phyloP scores from a whole-genome alignment of 2,797 vertebrate genomes.

The Limosa lapponica region DNA sequence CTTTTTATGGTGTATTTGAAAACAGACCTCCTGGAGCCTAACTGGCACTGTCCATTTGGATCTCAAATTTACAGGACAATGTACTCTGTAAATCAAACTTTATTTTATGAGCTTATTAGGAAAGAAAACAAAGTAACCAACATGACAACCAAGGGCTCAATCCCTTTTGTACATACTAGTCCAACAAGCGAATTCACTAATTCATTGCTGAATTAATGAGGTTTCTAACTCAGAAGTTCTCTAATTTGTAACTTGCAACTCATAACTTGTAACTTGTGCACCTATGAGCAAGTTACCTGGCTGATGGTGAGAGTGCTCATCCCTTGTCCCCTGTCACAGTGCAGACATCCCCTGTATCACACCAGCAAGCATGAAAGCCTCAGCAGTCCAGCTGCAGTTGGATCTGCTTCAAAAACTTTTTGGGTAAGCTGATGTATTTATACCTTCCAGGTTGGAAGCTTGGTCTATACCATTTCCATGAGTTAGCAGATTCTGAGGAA shows the following conservation, averaged over 20 bases:
- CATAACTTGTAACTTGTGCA: not conserved
- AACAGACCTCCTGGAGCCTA: not conserved
- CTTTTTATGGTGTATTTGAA: not conserved
- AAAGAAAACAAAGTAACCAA: not conserved
- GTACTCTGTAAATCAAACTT: not conserved
- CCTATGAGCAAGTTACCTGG: no score
- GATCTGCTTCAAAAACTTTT: not conserved
- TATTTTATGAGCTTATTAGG: not conserved
- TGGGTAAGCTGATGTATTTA: rapidly evolving
- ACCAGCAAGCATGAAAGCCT: not conserved
- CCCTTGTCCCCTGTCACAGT: not conserved
- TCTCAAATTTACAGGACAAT: not conserved
- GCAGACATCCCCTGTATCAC: not conserved
- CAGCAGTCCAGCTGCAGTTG: not conserved
- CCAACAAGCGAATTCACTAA: not conserved
- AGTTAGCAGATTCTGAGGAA: not conserved
- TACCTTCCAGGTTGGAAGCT: not conserved
- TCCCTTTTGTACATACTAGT: not conserved
- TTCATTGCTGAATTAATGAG: not conserved
- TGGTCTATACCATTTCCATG: not conserved
- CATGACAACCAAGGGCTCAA: not conserved
- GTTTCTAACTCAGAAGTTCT: not conserved
- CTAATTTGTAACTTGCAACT: not conserved
- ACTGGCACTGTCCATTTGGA: not conserved
- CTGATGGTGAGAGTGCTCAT: rapidly evolving